phyloP scores from a whole-genome alignment of 2,797 vertebrate genomes.

The Falco rusticolus region DNA sequence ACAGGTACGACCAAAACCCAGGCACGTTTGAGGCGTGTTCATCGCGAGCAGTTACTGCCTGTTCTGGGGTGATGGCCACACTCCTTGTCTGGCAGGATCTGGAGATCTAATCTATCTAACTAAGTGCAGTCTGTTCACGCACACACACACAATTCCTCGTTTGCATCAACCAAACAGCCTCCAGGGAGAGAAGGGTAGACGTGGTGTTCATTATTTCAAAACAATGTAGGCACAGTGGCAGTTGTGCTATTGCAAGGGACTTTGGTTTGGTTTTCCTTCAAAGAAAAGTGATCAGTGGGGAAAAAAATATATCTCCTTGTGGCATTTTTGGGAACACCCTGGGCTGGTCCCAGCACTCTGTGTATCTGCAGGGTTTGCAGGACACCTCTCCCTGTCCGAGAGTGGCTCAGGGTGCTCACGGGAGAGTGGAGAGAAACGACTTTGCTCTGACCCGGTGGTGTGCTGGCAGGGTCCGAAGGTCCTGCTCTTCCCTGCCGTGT shows the following conservation, averaged over 20 bases:
- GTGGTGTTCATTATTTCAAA: background rate
- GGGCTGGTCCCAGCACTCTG: background rate
- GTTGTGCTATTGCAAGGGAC: background rate
- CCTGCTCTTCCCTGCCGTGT: background rate
- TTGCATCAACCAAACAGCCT: rapidly evolving
- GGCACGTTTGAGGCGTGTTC: background rate
- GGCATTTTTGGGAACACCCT: background rate
- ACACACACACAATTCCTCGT: background rate
- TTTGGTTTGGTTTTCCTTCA: background rate
- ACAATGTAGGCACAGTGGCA: rapidly evolving
- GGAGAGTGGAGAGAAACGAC: rapidly evolving
- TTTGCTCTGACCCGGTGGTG: background rate
- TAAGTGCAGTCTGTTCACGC: background rate
- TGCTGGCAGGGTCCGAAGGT: background rate
- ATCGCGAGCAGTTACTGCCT: rapidly evolving
- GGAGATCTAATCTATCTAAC: background rate
- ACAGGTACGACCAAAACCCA: background rate
- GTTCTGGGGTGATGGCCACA: background rate
- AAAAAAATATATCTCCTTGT: background rate
- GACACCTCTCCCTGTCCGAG: rapidly evolving
- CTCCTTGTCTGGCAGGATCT: rapidly evolving
- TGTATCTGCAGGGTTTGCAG: background rate
- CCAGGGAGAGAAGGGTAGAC: background rate
- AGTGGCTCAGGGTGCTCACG: rapidly evolving
- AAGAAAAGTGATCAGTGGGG: background rate